Evolutionary conservation across 2,888 invertebrate genomes (phyloP), one percentile per base, ranked within the genome.

Genomic region (Lypha dubia): DNA sequence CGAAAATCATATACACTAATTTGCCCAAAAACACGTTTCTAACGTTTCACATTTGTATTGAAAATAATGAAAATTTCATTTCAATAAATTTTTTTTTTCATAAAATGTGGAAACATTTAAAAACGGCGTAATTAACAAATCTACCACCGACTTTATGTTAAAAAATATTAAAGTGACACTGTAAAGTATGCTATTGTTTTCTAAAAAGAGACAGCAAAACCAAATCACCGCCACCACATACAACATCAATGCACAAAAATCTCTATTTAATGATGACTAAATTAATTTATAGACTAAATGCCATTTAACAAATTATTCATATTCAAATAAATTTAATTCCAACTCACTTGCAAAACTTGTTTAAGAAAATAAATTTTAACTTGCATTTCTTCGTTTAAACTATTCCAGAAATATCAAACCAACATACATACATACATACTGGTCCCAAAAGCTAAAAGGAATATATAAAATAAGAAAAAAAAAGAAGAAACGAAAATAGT

Each of bases 311-410:
- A 63, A 35, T 22, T 38, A n/a, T 38, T 24, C 58, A 35, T 20
- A 49, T 46, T 32, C 1, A 46, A 35, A 56, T 58, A 58, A 46
- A 75, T 38, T 62, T 62, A 51, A n/a, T 32, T 44, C 28, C 20
- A 56, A 24, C 46, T 56, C 32, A 67, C 65, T 56, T 32, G n/a
- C 17, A 62, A 17, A 28, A 70, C 49, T 77, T 68, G 70, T 79
- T 70, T 32, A 51, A 53, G 28, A 51, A 79, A 70, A 63, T 79
- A 53, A 63, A 71, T 73, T 73, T 56, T 32, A 73, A 49, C n/a
- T 73, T 49, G 41, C 58, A 79, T 70, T 79, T 70, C 70, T 41
- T 79, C 73, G 58, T 44, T 65, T 79, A 41, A 73, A 79, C 24
- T 65, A 20, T 13, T 38, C 28, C 35, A 46, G 35, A 63, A 79